These are phyloP conservation scores for Nowickia ferox DNA, from an alignment of 2,888 invertebrate genomes.

Conservation along the genomic window DNA sequence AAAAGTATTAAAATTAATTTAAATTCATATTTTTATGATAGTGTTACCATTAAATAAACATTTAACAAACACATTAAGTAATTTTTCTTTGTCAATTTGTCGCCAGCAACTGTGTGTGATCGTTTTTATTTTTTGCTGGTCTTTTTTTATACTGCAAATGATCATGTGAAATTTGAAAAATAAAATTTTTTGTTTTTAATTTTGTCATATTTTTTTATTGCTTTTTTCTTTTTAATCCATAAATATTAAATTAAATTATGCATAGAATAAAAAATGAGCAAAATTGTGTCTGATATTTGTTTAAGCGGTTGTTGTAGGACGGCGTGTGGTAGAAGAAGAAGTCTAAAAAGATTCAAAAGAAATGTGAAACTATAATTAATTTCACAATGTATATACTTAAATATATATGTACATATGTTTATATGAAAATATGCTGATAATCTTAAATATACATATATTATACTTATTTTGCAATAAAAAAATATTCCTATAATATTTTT, in stretches of 20 bases:
- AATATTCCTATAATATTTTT: background rate
- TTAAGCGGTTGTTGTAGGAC: background rate
- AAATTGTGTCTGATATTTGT: slow-evolving; percentile 74
- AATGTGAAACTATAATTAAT: slow-evolving; percentile 56
- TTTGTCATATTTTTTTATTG: slow-evolving; percentile 5
- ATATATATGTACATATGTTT: background rate
- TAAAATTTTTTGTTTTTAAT: background rate
- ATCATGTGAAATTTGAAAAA: slow-evolving; percentile 58
- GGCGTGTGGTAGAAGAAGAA: background rate
- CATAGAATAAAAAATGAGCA: slow-evolving; percentile 78
- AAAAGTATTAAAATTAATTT: slow-evolving; percentile 54
- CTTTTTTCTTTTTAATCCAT: slow-evolving; percentile 57
- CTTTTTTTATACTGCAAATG: slow-evolving; percentile 34
- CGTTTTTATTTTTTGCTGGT: slow-evolving; percentile 35
- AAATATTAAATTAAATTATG: slow-evolving; percentile 76
- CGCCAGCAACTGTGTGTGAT: slow-evolving; percentile 62
- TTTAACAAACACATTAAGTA: slow-evolving; percentile 81
- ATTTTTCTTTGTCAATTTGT: slow-evolving; percentile 74
- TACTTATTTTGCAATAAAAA: slow-evolving; percentile 47
- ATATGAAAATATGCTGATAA: slow-evolving; percentile 35
- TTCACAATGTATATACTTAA: background rate
- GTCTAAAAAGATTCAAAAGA: slow-evolving; percentile 12
- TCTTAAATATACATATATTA: slow-evolving; percentile 56
- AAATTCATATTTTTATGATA: slow-evolving; percentile 66
- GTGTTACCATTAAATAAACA: slow-evolving; percentile 73